Evolutionary conservation across 2,113 vertebrate genomes (phyloP).

Genomic region (Mormyrus lacerda): DNA sequence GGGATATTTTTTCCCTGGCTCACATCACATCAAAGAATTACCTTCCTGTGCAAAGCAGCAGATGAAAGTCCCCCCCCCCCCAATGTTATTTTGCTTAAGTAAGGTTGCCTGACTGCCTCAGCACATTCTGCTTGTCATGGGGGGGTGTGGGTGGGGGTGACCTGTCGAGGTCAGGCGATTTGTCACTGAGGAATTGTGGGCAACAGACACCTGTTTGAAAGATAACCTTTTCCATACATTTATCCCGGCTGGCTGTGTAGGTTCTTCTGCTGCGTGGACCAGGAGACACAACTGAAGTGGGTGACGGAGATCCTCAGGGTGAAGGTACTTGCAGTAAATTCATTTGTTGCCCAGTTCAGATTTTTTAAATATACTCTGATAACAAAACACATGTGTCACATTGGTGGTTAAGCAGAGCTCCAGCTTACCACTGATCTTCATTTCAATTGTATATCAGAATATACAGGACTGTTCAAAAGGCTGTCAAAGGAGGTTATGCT

Average conservation of each 20-base stretch:
- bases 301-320: slow-evolving; percentile 73
- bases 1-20: background rate
- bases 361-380: background rate
- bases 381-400: background rate
- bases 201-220: background rate
- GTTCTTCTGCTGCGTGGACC: slow-evolving; percentile 82
- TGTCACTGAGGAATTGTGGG: background rate
- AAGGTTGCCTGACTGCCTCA: background rate
- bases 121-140: background rate
- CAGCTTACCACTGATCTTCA: background rate
- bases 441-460: background rate
- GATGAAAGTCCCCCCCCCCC: background rate
- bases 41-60: background rate
- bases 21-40: background rate
- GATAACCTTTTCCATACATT: background rate
- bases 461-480: background rate
- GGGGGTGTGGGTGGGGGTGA: background rate
- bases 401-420: background rate
- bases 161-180: background rate
- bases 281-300: slow-evolving; percentile 74
- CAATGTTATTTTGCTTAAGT: background rate
- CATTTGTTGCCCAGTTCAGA: background rate
- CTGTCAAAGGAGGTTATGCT: background rate
- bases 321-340: slow-evolving; percentile 64
- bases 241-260: slow-evolving; percentile 48